phyloP scores from a whole-genome alignment of 2,113 vertebrate species.

The Aplodontia rufa region DNA sequence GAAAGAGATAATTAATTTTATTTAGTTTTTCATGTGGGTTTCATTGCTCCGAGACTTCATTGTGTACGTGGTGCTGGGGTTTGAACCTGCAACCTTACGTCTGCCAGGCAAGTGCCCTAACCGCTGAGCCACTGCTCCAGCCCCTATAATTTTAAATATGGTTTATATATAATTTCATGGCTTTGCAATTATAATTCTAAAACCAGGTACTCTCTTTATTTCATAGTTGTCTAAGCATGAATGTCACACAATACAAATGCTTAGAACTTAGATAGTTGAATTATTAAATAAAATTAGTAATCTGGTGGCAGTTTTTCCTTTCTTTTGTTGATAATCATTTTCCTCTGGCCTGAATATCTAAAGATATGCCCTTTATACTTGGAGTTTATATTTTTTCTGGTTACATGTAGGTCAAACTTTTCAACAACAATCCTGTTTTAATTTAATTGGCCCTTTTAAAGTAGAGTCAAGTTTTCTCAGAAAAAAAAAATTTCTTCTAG shows the following conservation, averaged over 20 bases:
- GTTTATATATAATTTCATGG: background rate
- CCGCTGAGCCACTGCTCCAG: too few relatives aligned
- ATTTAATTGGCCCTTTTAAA: background rate
- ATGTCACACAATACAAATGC: background rate
- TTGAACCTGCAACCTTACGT: too few relatives aligned
- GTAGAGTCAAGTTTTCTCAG: background rate
- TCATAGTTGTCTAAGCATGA: background rate
- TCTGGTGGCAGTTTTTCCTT: background rate
- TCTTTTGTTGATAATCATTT: background rate
- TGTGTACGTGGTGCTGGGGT: too few relatives aligned
- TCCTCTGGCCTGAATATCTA: background rate
- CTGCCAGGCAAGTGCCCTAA: too few relatives aligned
- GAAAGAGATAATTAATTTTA: too few relatives aligned
- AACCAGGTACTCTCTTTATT: background rate
- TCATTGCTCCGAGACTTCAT: too few relatives aligned
- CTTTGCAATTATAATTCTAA: background rate
- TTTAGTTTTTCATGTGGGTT: too few relatives aligned
- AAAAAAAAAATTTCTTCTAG: background rate
- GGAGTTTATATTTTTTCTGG: background rate
- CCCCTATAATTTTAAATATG: background rate
- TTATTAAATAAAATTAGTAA: background rate
- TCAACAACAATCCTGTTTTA: conserved; percentile 5
- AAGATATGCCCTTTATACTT: background rate
- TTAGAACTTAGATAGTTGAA: background rate
- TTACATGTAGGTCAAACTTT: background rate